phyloP scores from a whole-genome alignment of 2,797 vertebrate genomes.

The Acrossocheilus wenchowensis region DNA sequence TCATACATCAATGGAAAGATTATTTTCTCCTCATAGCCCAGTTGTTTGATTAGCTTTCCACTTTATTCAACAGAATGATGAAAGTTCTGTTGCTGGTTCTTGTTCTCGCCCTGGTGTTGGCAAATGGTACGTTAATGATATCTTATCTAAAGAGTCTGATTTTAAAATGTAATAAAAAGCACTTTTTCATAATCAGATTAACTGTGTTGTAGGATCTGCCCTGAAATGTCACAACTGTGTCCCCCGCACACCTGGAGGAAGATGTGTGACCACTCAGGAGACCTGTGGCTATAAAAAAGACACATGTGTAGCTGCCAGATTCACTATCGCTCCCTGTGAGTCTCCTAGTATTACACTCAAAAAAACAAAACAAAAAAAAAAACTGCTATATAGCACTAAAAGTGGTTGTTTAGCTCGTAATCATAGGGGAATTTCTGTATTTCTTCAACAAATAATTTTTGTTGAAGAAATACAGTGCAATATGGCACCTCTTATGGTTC shows the following conservation, averaged over 20 bases:
- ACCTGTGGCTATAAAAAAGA: not conserved
- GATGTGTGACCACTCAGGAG: slow-evolving; percentile 1
- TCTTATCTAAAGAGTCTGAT: not conserved
- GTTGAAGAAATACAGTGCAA: too few species aligned
- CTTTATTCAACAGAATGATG: slow-evolving; percentile 64
- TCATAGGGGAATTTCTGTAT: too few species aligned
- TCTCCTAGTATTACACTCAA: too few species aligned
- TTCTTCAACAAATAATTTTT: too few species aligned
- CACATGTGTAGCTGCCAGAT: slow-evolving; percentile 20
- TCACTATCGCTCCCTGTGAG: slow-evolving; percentile 5
- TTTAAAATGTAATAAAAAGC: too few species aligned
- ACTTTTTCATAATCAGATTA: not conserved
- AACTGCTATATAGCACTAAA: too few species aligned
- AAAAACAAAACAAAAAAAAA: too few species aligned
- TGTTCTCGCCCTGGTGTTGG: slow-evolving; percentile 67
- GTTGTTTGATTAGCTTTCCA: not conserved
- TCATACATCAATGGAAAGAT: too few species aligned
- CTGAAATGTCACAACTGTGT: slow-evolving; percentile 23
- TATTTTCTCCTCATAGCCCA: not conserved
- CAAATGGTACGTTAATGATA: slow-evolving; percentile 69
- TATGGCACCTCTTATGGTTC: too few species aligned
- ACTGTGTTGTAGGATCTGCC: slow-evolving; percentile 16
- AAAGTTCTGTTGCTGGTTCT: slow-evolving; percentile 72
- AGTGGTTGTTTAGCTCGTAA: too few species aligned
- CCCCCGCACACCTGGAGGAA: not conserved